phyloP scores from a whole-genome alignment of 23 tunicate genomes.

The Ciona savignyi region DNA sequence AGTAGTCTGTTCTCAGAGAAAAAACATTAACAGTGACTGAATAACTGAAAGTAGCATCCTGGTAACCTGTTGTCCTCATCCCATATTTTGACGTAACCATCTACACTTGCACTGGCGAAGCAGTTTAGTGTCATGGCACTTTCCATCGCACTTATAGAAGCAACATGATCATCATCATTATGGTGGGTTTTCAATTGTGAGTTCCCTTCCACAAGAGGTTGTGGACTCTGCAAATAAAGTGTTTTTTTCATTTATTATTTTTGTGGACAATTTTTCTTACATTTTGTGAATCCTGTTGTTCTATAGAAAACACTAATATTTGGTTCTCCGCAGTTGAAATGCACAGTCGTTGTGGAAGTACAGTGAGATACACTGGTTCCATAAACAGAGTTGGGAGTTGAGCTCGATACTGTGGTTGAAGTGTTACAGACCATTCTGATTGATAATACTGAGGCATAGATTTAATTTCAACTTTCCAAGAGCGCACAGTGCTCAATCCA shows the following conservation, averaged over 20 bases:
- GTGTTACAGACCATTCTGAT: slow-evolving; percentile 3
- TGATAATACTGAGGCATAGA: slow-evolving; percentile 1
- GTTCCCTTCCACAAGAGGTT: slow-evolving; percentile 2
- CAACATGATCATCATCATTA: slow-evolving; percentile 60
- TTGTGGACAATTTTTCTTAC: too few relatives aligned
- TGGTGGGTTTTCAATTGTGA: slow-evolving; percentile 37
- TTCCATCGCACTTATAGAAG: slow-evolving; percentile 33
- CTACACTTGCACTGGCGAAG: slow-evolving; percentile 62
- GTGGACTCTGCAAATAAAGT: too few relatives aligned
- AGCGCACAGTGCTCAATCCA: slow-evolving; percentile 37
- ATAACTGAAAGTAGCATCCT: not conserved
- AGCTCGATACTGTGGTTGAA: slow-evolving; percentile 42
- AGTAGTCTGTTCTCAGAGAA: slow-evolving; percentile 58
- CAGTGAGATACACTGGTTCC: slow-evolving; percentile 24
- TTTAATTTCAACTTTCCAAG: slow-evolving; percentile 33
- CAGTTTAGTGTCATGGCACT: slow-evolving; percentile 31
- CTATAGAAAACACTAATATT: slow-evolving; percentile 15
- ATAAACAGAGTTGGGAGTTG: slow-evolving; percentile 23
- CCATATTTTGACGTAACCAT: slow-evolving; percentile 81
- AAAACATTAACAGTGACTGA: not conserved
- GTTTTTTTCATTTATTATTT: too few relatives aligned
- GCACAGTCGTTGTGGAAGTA: slow-evolving; percentile 35
- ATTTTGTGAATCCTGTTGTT: too few relatives aligned
- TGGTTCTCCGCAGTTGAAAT: slow-evolving; percentile 8
- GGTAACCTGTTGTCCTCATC: slow-evolving; percentile 63